These are phyloP conservation scores for Diacarnus erythraeanus DNA, from an alignment of 37 sponge, comb jelly and placozoan genomes.

Conservation along the genomic window DNA sequence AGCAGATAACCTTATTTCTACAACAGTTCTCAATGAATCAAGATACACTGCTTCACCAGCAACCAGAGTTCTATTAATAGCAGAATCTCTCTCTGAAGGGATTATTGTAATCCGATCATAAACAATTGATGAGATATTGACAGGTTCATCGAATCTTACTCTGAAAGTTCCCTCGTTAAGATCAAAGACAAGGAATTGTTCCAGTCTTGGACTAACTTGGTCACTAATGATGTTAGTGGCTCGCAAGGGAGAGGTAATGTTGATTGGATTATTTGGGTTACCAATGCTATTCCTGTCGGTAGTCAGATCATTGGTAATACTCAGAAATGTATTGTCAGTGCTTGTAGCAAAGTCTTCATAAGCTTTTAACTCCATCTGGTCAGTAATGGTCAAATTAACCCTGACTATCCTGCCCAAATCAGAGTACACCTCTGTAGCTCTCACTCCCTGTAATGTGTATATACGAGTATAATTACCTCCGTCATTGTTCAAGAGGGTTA, in stretches of 20 bases:
- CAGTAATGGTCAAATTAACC: constrained; percentile 39
- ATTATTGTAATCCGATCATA: constrained; percentile 49
- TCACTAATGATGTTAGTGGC: constrained; percentile 41
- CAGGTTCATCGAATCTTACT: constrained; percentile 79
- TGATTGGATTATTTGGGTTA: constrained; percentile 39
- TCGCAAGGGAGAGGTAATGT: constrained; percentile 16
- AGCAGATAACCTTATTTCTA: constrained; percentile 34
- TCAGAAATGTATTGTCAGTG: constrained; percentile 58
- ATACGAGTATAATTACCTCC: constrained; percentile 37
- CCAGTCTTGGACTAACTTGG: constrained; percentile 21
- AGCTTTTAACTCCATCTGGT: constrained; percentile 64
- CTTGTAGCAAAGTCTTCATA: constrained; percentile 70
- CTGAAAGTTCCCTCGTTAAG: constrained; percentile 32
- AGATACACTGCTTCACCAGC: constrained; percentile 43
- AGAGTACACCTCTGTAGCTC: constrained; percentile 22
- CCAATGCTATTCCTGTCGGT: constrained; percentile 40
- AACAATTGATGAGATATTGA: constrained; percentile 65
- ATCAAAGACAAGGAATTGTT: constrained; percentile 39
- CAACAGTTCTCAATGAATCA: constrained; percentile 9
- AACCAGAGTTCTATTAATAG: constrained; percentile 8
- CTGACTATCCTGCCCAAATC: constrained; percentile 29
- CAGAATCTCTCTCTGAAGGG: neutral
- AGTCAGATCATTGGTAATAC: constrained; percentile 34
- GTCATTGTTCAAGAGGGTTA: constrained; percentile 65
- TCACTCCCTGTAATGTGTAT: constrained; percentile 51